Evolutionary conservation across 2,113 vertebrate species (phyloP), one percentile per base, ranked within the genome.

Genomic region (Brachypteracias leptosomus): DNA sequence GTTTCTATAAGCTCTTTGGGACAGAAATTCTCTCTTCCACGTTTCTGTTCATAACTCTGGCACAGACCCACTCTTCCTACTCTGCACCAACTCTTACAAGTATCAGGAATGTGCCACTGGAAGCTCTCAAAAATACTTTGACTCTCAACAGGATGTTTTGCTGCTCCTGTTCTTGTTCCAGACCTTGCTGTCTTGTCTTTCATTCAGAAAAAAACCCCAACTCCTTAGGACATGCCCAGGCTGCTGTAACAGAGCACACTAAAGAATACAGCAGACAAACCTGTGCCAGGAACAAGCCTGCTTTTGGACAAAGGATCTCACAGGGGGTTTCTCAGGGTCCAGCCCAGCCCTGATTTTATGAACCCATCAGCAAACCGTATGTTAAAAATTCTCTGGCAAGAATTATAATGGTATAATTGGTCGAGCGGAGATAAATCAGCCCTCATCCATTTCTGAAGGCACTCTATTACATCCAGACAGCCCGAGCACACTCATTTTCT

Each of bases 291-390:
- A 93, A 8, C 65, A 84, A 67, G 51, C 21, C 58, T 83, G 36
- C 10, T 79, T 93, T 95, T 91, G 92, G 78, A 73, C 82, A 83
- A 59, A 94, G 38, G 61, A 63, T 77, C 55, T 92, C 89, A 62
- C 68, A 47, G 79, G 89, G 59, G 61, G 80, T 84, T 81, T 77
- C 47, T 89, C 52, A 62, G n/a, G 52, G 76, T 90, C 65, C 89
- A 89, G 51, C 54, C 83, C 68, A 89, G 36, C 20, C 59, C 65
- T 87, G 68, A 89, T 93, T 83, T 74, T 90, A 55, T 63, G 83
- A 95, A 92, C 86, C 68, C 91, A 88, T 88, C 95, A 93, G 86
- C 86, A 95, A 94, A 93, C 59, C 73, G 12, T 88, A 90, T 95
- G 92, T 89, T 96, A 51, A 78, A 89, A 95, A 78, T 85, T 78